Base-by-base conservation (phyloP, 1,140 invertebrate species). In the Thalassaphorura encarpata region DNA sequence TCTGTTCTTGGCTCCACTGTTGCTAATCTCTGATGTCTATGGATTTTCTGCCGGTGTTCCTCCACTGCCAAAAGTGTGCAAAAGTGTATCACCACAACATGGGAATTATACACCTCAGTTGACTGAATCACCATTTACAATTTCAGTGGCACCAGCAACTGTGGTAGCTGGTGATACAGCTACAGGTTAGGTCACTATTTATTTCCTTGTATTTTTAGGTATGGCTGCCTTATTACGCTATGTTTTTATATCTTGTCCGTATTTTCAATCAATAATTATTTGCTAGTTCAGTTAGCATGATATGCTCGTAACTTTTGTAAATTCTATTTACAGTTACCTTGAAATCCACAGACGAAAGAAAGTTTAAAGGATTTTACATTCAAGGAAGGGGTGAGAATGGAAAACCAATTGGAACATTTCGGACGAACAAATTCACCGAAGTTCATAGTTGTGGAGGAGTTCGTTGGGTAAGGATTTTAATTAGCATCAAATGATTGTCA, bases 371-470 rank as follows among this genome's bases (percentile, higher is more conserved):
- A 33, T 61, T 57, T 28, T 61, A 61, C 31, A n/a, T 62, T 1
- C 60, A 62, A 55, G 60, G 55, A 23, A 50, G 60, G 40, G 56
- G 58, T 36, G 11, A 11, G 11, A 13, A 42, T 1, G 46, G 52
- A 3, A 29, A 49, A 1, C 52, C 60, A 6, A 55, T 62, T 36
- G 60, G 60, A 3, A 53, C 24, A 21, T 62, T 62, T 18, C 51
- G 21, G 18, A 26, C 52, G 26, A 62, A 58, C 39, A 47, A 16
- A 13, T 33, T 39, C 46, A 52, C 0, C 55, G 56, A n/a, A 36
- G 41, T 52, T 29, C 60, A 62, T 29, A 62, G 60, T 39, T 62
- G 60, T 19, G 40, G 41, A 33, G 60, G 60, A 52, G 47, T 55
- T 5, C 28, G 56, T 46, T 36, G 24, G 15, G 60, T 62, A 55